These are phyloP conservation scores for Muscina levida DNA, from an alignment of 2,888 invertebrate species.

Conservation along the genomic window DNA sequence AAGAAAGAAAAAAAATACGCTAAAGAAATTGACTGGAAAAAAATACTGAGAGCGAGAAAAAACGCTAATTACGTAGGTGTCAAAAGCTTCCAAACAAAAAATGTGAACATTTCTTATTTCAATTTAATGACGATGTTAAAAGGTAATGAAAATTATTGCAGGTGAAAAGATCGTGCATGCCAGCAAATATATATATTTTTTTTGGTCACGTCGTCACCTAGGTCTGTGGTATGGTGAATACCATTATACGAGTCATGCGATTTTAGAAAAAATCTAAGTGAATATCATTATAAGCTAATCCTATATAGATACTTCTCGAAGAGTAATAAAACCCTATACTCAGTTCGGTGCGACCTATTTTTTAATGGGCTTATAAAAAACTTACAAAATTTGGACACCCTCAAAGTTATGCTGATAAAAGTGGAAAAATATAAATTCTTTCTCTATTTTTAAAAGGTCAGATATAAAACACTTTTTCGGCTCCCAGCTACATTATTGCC, in stretches of 20 bases:
- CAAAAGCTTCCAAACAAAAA: constrained; percentile 56
- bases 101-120: constrained; percentile 46
- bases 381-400: neutral
- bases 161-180: constrained; percentile 48
- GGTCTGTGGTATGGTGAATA: constrained; percentile 7
- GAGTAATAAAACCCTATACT: too few species aligned
- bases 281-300: too few species aligned
- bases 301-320: too few species aligned
- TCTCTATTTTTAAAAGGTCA: too few species aligned
- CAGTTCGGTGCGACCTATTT: too few species aligned
- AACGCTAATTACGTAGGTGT: constrained; percentile 66
- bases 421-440: too few species aligned
- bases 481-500: too few species aligned
- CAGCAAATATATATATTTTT: neutral
- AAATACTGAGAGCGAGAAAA: constrained; percentile 26
- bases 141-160: constrained; percentile 42
- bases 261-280: too few species aligned
- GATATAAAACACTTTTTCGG: too few species aligned
- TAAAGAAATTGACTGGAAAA: constrained; percentile 11
- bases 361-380: neutral
- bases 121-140: constrained; percentile 54
- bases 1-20: constrained; percentile 37
- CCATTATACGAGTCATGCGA: too few species aligned
- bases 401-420: too few species aligned
- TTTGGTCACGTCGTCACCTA: constrained; percentile 44